These are phyloP conservation scores for Conopomorpha cramerella DNA, from an alignment of 1,140 invertebrate species.

Conservation along the genomic window DNA sequence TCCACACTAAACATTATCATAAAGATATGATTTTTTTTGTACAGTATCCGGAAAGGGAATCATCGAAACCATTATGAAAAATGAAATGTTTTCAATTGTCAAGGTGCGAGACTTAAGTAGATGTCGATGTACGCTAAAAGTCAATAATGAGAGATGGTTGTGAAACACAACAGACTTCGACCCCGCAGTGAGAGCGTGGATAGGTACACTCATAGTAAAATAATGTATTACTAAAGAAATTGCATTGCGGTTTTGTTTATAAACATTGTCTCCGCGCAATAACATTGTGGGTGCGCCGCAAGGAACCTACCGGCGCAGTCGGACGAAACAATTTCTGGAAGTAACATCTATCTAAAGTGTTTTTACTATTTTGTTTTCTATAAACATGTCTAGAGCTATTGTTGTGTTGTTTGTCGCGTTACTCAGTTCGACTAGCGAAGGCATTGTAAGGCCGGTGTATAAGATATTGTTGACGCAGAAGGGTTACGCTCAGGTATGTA, in stretches of 20 bases:
- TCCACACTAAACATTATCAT: too few relatives aligned
- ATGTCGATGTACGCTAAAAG: background rate
- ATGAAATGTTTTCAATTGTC: too few relatives aligned
- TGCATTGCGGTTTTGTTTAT: conserved; percentile 32
- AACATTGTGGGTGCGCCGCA: too few relatives aligned
- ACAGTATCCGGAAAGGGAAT: too few relatives aligned
- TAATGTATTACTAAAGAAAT: conserved; percentile 25
- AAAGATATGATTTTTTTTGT: too few relatives aligned
- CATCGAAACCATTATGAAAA: too few relatives aligned
- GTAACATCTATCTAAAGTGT: too few relatives aligned
- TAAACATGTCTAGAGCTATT: too few relatives aligned
- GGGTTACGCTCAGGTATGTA: conserved; percentile 68
- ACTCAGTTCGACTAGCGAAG: conserved; percentile 3
- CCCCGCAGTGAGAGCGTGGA: background rate
- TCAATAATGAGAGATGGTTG: background rate
- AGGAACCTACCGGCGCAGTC: conserved; percentile 3
- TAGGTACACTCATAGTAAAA: conserved; percentile 11
- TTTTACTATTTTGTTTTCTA: too few relatives aligned
- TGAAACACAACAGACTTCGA: background rate
- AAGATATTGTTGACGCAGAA: conserved; percentile 67
- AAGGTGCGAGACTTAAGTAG: conserved; percentile 3
- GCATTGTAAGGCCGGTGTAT: conserved; percentile 50
- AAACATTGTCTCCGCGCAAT: conserved; percentile 30
- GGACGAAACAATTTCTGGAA: too few relatives aligned
- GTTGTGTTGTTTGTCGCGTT: too few relatives aligned